Conservation (phyloP, 2,113 vertebrate species). For the Hippoglossus stenolepis region DNA sequence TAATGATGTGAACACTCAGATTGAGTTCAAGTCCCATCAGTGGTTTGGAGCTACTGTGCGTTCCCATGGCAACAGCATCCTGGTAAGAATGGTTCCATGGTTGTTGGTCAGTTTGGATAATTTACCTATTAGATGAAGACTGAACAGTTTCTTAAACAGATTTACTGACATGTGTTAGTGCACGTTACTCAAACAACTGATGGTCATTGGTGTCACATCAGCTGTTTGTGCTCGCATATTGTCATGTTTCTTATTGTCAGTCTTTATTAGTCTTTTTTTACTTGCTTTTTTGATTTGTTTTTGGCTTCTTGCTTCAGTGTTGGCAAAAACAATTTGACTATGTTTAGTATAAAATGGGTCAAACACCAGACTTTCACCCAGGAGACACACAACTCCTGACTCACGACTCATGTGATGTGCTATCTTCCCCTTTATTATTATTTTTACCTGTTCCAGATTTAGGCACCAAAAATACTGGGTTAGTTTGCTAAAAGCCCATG, state of each 20-base stretch:
- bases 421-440: neutral
- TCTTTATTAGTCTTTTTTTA: neutral
- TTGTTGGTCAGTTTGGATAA: neutral
- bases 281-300: too few relatives aligned
- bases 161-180: neutral
- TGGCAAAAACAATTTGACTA: neutral
- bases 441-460: too few relatives aligned
- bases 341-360: neutral
- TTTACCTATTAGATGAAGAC: neutral
- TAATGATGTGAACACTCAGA: slow-evolving; percentile 72
- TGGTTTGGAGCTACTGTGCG: slow-evolving; percentile 77
- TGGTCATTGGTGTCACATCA: neutral
- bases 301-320: neutral
- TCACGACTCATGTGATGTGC: neutral
- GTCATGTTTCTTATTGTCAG: too few relatives aligned
- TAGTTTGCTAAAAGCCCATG: too few relatives aligned
- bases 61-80: slow-evolving; percentile 70
- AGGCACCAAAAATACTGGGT: too few relatives aligned
- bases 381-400: neutral
- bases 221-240: too few relatives aligned
- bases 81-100: slow-evolving; percentile 61
- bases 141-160: neutral
- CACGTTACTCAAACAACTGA: neutral
- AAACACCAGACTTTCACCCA: neutral
- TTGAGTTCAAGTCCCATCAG: slow-evolving; percentile 79